Evolutionary conservation across 2,888 invertebrate species (phyloP).

Genomic region (Eupithecia abbreviata): DNA sequence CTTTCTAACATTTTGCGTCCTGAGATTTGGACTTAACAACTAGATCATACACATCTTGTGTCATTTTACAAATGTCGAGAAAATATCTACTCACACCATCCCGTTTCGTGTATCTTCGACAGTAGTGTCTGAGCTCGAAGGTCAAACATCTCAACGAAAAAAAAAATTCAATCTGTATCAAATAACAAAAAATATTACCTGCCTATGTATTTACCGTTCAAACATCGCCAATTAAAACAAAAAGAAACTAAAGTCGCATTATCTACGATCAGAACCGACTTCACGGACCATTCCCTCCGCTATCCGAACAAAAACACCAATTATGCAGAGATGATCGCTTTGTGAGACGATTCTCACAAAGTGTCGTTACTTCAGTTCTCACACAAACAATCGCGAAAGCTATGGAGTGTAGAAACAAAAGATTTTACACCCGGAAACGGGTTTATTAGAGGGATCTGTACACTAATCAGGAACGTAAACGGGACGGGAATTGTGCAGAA

Average conservation of each 20-base stretch:
- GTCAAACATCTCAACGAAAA: too few relatives aligned
- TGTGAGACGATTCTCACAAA: constrained; percentile 18
- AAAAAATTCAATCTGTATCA: not conserved
- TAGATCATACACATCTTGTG: too few relatives aligned
- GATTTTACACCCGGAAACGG: constrained; percentile 23
- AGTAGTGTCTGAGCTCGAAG: too few relatives aligned
- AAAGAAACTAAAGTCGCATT: constrained; percentile 10
- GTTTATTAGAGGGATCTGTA: not conserved
- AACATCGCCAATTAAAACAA: constrained; percentile 15
- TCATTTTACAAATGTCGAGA: too few relatives aligned
- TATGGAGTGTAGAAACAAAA: constrained; percentile 20
- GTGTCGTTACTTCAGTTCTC: constrained; percentile 24
- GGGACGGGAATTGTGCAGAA: not conserved
- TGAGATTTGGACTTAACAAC: too few relatives aligned
- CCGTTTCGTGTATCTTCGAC: too few relatives aligned
- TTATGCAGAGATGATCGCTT: constrained; percentile 26
- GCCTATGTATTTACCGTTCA: not conserved
- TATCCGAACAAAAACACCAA: constrained; percentile 30
- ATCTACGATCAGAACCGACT: not conserved
- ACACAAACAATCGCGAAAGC: constrained; percentile 30
- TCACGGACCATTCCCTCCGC: not conserved
- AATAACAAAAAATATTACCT: not conserved
- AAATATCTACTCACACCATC: too few relatives aligned
- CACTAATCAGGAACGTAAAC: not conserved
- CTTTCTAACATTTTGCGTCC: too few relatives aligned